Conservation (phyloP, 2,113 vertebrate species). For the Apaloderma vittatum region DNA sequence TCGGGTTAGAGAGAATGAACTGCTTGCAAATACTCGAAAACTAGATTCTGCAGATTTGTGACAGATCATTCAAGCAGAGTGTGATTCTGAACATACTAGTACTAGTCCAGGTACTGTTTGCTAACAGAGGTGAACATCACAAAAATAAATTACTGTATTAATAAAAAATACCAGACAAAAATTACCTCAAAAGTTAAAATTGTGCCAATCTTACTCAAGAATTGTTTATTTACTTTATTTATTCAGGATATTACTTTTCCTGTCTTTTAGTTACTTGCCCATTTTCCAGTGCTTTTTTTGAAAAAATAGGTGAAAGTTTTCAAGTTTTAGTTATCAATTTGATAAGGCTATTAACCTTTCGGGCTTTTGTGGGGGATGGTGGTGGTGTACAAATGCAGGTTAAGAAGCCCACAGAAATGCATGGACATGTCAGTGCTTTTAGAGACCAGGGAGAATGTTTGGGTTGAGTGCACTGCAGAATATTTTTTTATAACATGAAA, state of each 20-base stretch:
- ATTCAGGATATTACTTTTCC: not conserved
- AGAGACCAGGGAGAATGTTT: not conserved
- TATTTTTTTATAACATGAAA: not conserved
- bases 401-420: not conserved
- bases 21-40: not conserved
- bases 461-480: not conserved
- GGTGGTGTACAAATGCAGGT: not conserved
- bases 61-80: not conserved
- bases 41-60: not conserved
- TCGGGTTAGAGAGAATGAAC: not conserved
- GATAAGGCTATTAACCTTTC: rapidly evolving
- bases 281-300: not conserved
- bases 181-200: not conserved
- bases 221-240: not conserved
- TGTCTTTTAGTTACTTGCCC: not conserved
- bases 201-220: not conserved
- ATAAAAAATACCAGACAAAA: not conserved
- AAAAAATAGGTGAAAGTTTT: not conserved
- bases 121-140: not conserved
- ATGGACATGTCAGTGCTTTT: not conserved
- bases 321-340: not conserved
- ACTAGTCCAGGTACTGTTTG: not conserved
- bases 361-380: rapidly evolving
- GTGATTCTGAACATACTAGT: not conserved
- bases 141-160: not conserved